Conservation (phyloP, 2,113 vertebrate species). For the human (Homo sapiens) region GRCh38 chr21:19570001-19570500, state of each 20-base stretch:
- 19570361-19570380: background rate
- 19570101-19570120: background rate
- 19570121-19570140: background rate
- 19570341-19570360: background rate
- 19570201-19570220: background rate
- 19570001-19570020: background rate
- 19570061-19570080: background rate
- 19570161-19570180: background rate
- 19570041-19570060: background rate
- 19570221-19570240: background rate
- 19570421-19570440: background rate
- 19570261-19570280: background rate
- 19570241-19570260: background rate
- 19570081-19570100: background rate
- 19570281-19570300: background rate
- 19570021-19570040: background rate
- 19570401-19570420: background rate
- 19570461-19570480: background rate
- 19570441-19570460: background rate
- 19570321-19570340: background rate
- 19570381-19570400: background rate
- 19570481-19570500: background rate
- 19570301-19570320: background rate
- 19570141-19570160: background rate
- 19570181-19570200: background rate